Percentiles rank a stretch among this genome's conserved stretches.
These are phyloP conservation scores for Araneus ventricosus DNA, from an alignment of 1,140 invertebrate species.

Conservation along the genomic window DNA sequence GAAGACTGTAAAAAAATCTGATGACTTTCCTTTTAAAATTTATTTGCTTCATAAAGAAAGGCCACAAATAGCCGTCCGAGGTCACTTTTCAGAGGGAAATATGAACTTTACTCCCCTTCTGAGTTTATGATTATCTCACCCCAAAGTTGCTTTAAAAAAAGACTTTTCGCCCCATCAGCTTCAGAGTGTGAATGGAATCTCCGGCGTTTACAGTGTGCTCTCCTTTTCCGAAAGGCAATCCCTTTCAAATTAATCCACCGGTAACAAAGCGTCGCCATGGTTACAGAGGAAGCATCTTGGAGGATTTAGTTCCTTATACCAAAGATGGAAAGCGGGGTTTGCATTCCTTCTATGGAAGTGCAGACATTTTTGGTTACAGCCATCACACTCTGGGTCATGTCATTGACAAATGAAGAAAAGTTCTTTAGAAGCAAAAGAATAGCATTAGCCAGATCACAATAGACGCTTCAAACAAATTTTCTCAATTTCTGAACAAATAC, in stretches of 20 bases:
- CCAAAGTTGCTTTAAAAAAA: not conserved
- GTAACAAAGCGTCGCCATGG: conserved; percentile 65
- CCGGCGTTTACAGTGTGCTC: conserved; percentile 19
- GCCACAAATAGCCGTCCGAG: not conserved
- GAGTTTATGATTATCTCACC: conserved; percentile 29
- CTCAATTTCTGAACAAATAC: too few relatives aligned
- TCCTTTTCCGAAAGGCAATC: not conserved
- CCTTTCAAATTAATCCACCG: conserved; percentile 68
- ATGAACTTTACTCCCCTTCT: not conserved
- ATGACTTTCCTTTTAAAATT: not conserved
- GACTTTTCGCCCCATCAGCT: not conserved
- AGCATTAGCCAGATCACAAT: too few relatives aligned
- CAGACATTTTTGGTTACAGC: conserved; percentile 5
- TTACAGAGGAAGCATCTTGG: conserved; percentile 44
- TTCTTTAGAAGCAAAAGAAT: not conserved
- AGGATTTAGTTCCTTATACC: conserved; percentile 42
- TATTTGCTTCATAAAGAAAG: not conserved
- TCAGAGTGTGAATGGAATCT: not conserved
- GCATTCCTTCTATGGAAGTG: not conserved
- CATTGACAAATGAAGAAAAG: not conserved
- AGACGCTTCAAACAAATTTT: too few relatives aligned
- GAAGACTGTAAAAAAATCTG: not conserved
- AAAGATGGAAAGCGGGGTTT: not conserved
- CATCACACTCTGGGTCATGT: not conserved
- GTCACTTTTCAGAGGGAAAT: not conserved